Evolutionary conservation across 2,888 invertebrate species (phyloP), one percentile per base, ranked within the genome.

Genomic region (Tachina fera): DNA sequence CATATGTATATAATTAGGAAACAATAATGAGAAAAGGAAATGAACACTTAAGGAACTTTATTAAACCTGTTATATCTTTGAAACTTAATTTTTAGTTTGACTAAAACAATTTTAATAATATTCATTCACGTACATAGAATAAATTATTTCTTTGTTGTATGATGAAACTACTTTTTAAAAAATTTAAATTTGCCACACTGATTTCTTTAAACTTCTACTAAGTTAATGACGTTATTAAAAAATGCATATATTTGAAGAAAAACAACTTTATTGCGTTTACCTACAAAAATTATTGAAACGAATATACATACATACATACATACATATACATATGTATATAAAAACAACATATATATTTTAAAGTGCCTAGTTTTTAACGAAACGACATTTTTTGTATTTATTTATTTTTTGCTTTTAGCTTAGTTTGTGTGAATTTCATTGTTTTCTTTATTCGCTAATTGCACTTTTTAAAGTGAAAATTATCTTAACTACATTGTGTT

Each of bases 361-460:
- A 63, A 67, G 67, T 72, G 8, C 16, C 1, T 72, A 80, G 61
- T 47, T 70, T 31, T 68, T 70, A 75, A 75, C 61, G 63, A 75
- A 75, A 67, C 60, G 9, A 53, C 53, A 60, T 74, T 81, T 81
- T 58, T 68, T 61, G 51, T 67, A 45, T 75, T 31, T 22, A 3
- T 19, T 49, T 60, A 45, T 53, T 56, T 43, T 19, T 13, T 67
- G 11, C 9, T 56, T 65, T 60, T 9, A 72, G 14, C 53, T 81
- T 75, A n/a, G 19, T 81, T 81, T 76, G 39, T 65, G 49, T 78
- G 72, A 79, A 83, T 76, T 77, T 76, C 9, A 70, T 68, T 75
- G 31, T 74, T 75, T 80, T 67, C 60, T 83, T 72, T 72, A 39
- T 65, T 67, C 31, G 45, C 56, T 63, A 14, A n/a, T 49, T 71